A percentile compares a stretch with the other conserved stretches of the same genome.
These are phyloP conservation scores for Drosophila neocordata DNA, from an alignment of 1,140 invertebrate genomes.

Conservation along the genomic window DNA sequence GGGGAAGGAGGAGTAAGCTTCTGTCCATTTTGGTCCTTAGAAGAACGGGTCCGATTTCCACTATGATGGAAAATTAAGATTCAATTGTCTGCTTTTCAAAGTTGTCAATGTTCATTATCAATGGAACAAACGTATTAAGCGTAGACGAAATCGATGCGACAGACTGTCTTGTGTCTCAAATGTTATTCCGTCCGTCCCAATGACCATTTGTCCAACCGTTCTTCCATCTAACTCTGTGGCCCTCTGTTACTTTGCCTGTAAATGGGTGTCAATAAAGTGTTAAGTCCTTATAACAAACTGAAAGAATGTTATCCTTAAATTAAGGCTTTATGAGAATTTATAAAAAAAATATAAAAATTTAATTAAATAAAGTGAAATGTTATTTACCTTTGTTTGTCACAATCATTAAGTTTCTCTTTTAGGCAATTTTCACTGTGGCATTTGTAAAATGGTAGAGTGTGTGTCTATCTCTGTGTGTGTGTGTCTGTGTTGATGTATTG, in stretches of 20 bases:
- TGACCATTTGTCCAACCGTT: slow-evolving; percentile 9
- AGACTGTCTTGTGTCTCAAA: slow-evolving; percentile 22
- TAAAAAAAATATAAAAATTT: too few relatives aligned
- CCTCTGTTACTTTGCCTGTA: slow-evolving; percentile 9
- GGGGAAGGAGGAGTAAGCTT: too few relatives aligned
- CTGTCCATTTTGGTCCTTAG: not conserved
- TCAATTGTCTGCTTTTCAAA: slow-evolving; percentile 77
- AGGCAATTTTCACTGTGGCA: not conserved
- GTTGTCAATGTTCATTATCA: slow-evolving; percentile 77
- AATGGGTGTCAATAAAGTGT: slow-evolving; percentile 7
- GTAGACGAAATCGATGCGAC: slow-evolving; percentile 54
- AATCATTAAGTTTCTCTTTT: not conserved
- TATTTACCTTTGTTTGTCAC: too few relatives aligned
- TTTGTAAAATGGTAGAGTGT: not conserved
- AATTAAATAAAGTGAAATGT: too few relatives aligned
- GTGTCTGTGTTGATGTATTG: slow-evolving; percentile 5
- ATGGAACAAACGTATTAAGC: slow-evolving; percentile 68
- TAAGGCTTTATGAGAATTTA: not conserved
- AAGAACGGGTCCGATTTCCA: not conserved
- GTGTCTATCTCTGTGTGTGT: not conserved
- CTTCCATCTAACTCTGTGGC: not conserved
- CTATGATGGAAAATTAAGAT: slow-evolving; percentile 68
- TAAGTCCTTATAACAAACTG: not conserved
- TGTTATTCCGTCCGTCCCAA: slow-evolving; percentile 1
- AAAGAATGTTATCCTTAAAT: too few relatives aligned